These are phyloP conservation scores for Anolis sagrei DNA, from an alignment of 2,113 vertebrate genomes.

Conservation along the genomic window DNA sequence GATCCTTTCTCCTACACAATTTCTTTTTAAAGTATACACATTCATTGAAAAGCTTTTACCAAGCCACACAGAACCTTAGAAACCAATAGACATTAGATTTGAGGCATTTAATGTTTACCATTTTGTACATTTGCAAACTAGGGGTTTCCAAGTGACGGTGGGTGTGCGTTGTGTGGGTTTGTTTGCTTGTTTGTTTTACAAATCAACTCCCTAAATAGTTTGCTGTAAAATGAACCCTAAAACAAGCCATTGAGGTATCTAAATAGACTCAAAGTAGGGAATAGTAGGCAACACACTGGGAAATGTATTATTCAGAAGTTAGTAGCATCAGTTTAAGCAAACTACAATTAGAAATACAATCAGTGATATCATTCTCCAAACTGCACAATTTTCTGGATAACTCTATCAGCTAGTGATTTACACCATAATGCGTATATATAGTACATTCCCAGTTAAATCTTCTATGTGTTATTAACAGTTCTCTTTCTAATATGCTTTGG, in stretches of 20 bases:
- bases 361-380: background rate
- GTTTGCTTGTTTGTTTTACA: slow-evolving; percentile 8
- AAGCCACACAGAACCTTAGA: background rate
- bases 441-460: background rate
- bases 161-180: background rate
- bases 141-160: slow-evolving; percentile 4
- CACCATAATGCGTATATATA: background rate
- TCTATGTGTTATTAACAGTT: background rate
- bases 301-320: background rate
- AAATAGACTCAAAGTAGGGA: slow-evolving; percentile 21
- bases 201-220: background rate
- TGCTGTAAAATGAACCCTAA: background rate
- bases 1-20: slow-evolving; percentile 15
- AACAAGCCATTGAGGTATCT: slow-evolving; percentile 22
- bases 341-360: background rate
- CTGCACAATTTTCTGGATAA: background rate
- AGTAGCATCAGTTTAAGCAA: background rate
- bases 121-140: slow-evolving; percentile 22
- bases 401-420: no score
- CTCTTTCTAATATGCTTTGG: background rate
- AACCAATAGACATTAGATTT: background rate
- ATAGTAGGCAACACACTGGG: no score
- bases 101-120: slow-evolving; percentile 29
- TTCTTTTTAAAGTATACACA: slow-evolving; percentile 25
- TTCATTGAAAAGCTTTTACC: background rate